Conservation (phyloP, 1,140 invertebrate genomes). For the Megalopta genalis region DNA sequence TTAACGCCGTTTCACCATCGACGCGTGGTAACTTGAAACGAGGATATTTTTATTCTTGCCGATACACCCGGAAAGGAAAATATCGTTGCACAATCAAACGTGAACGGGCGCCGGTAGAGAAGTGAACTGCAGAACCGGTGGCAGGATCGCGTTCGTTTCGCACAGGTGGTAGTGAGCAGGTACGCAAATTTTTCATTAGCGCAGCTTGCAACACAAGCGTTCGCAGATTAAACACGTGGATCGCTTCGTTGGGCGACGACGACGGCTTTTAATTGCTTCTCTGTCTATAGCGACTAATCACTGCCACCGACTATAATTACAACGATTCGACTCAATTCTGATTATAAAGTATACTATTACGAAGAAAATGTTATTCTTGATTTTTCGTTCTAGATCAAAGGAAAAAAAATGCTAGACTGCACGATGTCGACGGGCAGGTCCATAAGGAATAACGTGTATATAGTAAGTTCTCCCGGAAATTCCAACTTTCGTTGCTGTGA, state of each 20-base stretch:
- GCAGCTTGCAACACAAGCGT: background rate
- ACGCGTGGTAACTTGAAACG: constrained; percentile 38
- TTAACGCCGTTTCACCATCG: constrained; percentile 27
- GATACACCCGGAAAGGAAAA: constrained; percentile 43
- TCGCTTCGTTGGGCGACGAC: too few relatives aligned
- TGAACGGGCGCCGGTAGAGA: background rate
- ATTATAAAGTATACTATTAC: too few relatives aligned
- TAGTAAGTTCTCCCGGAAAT: too few relatives aligned
- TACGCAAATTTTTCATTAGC: constrained; percentile 6
- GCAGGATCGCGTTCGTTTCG: background rate
- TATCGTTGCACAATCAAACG: constrained; percentile 26
- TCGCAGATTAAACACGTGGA: background rate
- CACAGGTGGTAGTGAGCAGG: background rate
- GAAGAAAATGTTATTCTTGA: too few relatives aligned
- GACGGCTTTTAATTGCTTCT: constrained; percentile 22
- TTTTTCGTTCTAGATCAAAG: too few relatives aligned
- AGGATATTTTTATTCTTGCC: constrained; percentile 14
- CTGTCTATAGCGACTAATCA: constrained; percentile 2
- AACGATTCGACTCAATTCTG: too few relatives aligned
- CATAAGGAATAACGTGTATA: too few relatives aligned
- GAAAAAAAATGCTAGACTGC: too few relatives aligned
- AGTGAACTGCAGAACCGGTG: background rate
- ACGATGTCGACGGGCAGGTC: too few relatives aligned
- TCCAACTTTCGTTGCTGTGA: too few relatives aligned
- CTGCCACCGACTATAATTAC: too few relatives aligned